Percentiles rank a stretch among this genome's conserved stretches.
phyloP scores from a whole-genome alignment of 2,888 invertebrate genomes.

The Lingula anatina region DNA sequence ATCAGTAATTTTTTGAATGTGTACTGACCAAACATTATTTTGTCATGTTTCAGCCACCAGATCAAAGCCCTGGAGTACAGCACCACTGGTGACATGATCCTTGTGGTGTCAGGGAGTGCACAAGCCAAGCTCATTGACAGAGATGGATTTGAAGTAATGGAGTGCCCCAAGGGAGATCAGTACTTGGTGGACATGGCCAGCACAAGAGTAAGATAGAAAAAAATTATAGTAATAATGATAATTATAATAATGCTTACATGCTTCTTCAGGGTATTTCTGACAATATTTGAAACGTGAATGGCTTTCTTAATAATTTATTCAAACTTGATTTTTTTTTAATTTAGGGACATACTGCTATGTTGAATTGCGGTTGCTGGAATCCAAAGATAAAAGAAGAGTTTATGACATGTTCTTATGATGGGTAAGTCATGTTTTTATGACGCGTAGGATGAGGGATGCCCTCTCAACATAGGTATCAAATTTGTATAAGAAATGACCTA shows the following conservation, averaged over 20 bases:
- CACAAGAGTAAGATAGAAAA: constrained; percentile 39
- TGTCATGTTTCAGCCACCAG: constrained; percentile 71
- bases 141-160: constrained; percentile 87
- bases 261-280: no score
- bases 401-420: constrained; percentile 88
- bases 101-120: constrained; percentile 84
- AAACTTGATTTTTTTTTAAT: no score
- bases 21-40: no score
- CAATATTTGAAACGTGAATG: no score
- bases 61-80: constrained; percentile 88
- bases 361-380: constrained; percentile 91
- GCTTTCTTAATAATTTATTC: no score
- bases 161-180: constrained; percentile 92
- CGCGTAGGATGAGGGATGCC: no score
- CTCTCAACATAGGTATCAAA: no score
- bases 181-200: constrained; percentile 74
- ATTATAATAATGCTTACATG: no score
- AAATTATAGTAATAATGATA: no score
- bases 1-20: no score
- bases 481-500: no score
- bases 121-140: constrained; percentile 82
- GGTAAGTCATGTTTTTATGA: constrained; percentile 56
- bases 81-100: constrained; percentile 84
- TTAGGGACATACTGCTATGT: constrained; percentile 81
- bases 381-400: constrained; percentile 87